phyloP scores from a whole-genome alignment of 2,113 vertebrate species.

The Spea multiplicata region DNA sequence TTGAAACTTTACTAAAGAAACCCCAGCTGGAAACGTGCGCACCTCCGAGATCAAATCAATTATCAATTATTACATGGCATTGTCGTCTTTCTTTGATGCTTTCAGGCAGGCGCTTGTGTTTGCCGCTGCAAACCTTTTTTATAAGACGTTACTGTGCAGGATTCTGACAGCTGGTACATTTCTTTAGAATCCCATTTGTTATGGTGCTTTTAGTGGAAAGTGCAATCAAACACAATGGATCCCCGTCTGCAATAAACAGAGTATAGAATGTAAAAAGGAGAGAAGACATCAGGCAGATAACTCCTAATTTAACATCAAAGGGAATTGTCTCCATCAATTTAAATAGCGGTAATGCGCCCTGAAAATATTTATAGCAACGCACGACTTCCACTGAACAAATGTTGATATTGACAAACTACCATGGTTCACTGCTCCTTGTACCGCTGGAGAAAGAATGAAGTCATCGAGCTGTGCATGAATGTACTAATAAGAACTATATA shows the following conservation, averaged over 20 bases:
- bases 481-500: no score
- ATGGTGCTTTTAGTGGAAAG: conserved; percentile 41
- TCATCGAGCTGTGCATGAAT: no score
- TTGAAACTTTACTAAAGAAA: background rate
- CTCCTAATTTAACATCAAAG: conserved; percentile 18
- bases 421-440: conserved; percentile 39
- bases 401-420: conserved; percentile 20
- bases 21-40: background rate
- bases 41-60: conserved; percentile 5
- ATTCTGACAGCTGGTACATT: conserved; percentile 39
- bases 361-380: conserved; percentile 34
- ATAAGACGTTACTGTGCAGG: conserved; percentile 26
- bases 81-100: conserved; percentile 37
- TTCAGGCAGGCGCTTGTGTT: conserved; percentile 28
- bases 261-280: background rate
- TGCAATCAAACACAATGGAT: conserved; percentile 42
- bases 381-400: conserved; percentile 12
- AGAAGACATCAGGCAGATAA: conserved; percentile 21
- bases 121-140: conserved; percentile 36
- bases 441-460: background rate
- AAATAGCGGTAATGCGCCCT: conserved; percentile 8
- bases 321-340: conserved; percentile 22
- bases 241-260: conserved; percentile 17
- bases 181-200: conserved; percentile 43
- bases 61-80: conserved; percentile 39